Conservation (phyloP, 1,140 invertebrate genomes). For the Antheraea pernyi region DNA sequence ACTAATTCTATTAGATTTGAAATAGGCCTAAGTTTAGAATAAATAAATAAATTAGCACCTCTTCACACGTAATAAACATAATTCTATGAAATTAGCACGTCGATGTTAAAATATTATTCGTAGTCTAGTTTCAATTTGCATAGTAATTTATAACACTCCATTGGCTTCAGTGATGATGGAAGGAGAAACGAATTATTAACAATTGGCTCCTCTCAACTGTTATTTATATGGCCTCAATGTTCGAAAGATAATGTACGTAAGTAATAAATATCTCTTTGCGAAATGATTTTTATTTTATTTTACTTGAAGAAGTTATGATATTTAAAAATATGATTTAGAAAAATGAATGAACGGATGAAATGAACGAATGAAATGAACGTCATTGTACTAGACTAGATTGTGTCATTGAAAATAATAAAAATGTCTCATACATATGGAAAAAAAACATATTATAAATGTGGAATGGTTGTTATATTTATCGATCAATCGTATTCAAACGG, state of each 20-base stretch:
- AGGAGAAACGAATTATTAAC: neutral
- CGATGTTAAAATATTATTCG: constrained; percentile 10
- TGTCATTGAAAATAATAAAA: no score
- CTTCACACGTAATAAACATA: neutral
- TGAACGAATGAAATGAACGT: no score
- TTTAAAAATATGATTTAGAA: no score
- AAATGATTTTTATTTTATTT: no score
- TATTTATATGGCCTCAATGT: neutral
- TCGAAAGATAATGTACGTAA: neutral
- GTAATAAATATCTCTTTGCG: neutral
- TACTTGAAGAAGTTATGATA: no score
- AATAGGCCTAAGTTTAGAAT: neutral
- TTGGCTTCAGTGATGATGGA: constrained; percentile 8
- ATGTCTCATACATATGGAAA: no score
- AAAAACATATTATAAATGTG: no score
- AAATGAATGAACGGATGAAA: no score
- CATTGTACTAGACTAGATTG: no score
- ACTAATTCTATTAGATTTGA: neutral
- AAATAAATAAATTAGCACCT: constrained; percentile 5
- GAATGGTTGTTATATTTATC: no score
- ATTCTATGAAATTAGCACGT: constrained; percentile 4
- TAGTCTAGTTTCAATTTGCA: constrained; percentile 7
- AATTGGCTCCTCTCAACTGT: neutral
- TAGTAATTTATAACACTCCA: neutral
- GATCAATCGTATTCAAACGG: no score